These are phyloP conservation scores for Helleia helle DNA, from an alignment of 2,888 invertebrate genomes.

Conservation along the genomic window DNA sequence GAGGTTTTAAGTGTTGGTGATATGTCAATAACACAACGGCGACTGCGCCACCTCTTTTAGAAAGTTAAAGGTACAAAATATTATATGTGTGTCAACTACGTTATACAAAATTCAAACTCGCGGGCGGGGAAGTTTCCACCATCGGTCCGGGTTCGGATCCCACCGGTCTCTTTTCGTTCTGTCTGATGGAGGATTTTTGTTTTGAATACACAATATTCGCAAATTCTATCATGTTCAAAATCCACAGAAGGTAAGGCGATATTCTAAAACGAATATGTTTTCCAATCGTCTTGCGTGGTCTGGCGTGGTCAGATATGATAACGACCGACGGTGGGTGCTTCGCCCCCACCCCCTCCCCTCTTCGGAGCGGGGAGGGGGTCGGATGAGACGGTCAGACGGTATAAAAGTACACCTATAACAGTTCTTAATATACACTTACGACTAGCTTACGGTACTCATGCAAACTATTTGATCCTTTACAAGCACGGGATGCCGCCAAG, in stretches of 20 bases:
- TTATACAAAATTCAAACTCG: slow-evolving; percentile 5
- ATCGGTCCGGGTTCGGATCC: too few relatives aligned
- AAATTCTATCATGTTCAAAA: too few relatives aligned
- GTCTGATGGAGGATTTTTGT: too few relatives aligned
- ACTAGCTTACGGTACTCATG: slow-evolving; percentile 33
- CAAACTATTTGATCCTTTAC: slow-evolving; percentile 41
- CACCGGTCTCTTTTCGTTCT: too few relatives aligned
- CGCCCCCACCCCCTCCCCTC: not conserved
- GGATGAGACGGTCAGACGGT: slow-evolving; percentile 22
- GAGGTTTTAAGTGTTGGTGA: not conserved
- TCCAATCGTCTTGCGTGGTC: not conserved
- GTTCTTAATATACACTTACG: slow-evolving; percentile 33
- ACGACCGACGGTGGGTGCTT: not conserved
- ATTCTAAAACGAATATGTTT: not conserved
- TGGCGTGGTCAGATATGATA: too few relatives aligned
- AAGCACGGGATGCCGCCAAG: slow-evolving; percentile 26
- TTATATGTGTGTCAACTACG: slow-evolving; percentile 1
- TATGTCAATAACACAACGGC: not conserved
- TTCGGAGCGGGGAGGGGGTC: not conserved
- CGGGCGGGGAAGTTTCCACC: slow-evolving; percentile 2
- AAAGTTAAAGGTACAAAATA: slow-evolving; percentile 7
- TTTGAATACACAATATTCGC: too few relatives aligned
- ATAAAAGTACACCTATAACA: slow-evolving; percentile 48
- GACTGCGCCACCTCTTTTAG: not conserved
- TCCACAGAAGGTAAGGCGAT: not conserved